These are phyloP conservation scores for Apodemus sylvaticus DNA, from an alignment of 2,113 vertebrate genomes.

Conservation along the genomic window DNA sequence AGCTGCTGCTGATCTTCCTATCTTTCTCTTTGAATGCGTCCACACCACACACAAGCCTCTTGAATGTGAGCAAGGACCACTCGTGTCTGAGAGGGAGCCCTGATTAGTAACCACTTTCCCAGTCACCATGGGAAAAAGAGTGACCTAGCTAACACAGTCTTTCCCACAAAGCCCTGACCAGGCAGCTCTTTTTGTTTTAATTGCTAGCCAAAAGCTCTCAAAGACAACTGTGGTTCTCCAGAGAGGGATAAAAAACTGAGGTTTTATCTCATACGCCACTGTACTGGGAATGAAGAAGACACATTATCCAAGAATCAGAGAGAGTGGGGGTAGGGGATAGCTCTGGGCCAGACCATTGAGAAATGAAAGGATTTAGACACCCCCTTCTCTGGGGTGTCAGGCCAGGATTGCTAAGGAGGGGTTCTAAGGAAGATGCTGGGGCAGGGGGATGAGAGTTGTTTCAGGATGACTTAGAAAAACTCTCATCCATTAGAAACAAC, in stretches of 20 bases:
- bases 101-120: neutral
- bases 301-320: neutral
- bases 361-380: no score
- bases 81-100: neutral
- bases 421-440: neutral
- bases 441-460: no score
- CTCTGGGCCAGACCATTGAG: neutral
- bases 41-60: neutral
- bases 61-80: accelerated
- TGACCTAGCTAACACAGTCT: neutral
- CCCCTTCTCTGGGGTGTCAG: neutral
- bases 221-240: conserved; percentile 6
- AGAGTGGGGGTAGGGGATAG: neutral
- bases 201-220: neutral
- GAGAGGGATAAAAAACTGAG: neutral
- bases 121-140: neutral
- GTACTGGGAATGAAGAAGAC: neutral
- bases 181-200: conserved; percentile 22
- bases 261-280: neutral
- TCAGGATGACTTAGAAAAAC: neutral
- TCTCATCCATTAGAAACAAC: neutral
- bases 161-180: neutral
- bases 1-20: neutral
- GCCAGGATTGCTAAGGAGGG: neutral
- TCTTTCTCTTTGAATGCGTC: neutral